Conservation (phyloP, 2,113 vertebrate genomes). For the Spea bombifrons region DNA sequence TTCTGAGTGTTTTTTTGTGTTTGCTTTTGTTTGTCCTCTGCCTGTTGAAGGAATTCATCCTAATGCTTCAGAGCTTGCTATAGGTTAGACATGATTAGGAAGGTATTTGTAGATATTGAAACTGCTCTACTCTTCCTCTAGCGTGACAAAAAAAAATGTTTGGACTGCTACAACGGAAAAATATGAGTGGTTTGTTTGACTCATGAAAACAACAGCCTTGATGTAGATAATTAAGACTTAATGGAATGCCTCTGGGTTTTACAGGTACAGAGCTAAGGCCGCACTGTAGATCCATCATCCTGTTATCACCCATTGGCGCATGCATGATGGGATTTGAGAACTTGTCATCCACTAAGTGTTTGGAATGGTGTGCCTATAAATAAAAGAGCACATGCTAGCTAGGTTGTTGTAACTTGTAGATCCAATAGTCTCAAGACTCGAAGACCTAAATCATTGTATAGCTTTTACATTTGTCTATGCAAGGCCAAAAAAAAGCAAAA, state of each 20-base stretch:
- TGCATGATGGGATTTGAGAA: conserved; percentile 24
- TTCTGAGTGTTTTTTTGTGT: too few species aligned
- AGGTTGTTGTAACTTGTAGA: too few species aligned
- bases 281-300: conserved; percentile 22
- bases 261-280: conserved; percentile 14
- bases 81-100: conserved; percentile 51
- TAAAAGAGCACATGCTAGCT: background rate
- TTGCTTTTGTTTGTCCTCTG: background rate
- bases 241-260: conserved; percentile 15
- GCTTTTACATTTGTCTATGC: too few species aligned
- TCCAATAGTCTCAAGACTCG: too few species aligned
- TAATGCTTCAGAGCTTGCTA: conserved; percentile 46
- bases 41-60: conserved; percentile 51
- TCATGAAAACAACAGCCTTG: conserved; percentile 20
- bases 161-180: conserved; percentile 49
- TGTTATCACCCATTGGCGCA: background rate
- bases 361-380: conserved; percentile 42
- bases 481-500: too few species aligned
- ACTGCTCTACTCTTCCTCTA: background rate
- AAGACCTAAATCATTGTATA: too few species aligned
- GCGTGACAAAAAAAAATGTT: conserved; percentile 5
- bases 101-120: conserved; percentile 55
- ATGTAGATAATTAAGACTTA: conserved; percentile 1
- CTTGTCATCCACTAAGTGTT: background rate
- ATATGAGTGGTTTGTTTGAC: conserved; percentile 42